These are phyloP conservation scores for Parazoanthus atlanticus DNA, from an alignment of 92 coral and sea anemone genomes.

Conservation along the genomic window DNA sequence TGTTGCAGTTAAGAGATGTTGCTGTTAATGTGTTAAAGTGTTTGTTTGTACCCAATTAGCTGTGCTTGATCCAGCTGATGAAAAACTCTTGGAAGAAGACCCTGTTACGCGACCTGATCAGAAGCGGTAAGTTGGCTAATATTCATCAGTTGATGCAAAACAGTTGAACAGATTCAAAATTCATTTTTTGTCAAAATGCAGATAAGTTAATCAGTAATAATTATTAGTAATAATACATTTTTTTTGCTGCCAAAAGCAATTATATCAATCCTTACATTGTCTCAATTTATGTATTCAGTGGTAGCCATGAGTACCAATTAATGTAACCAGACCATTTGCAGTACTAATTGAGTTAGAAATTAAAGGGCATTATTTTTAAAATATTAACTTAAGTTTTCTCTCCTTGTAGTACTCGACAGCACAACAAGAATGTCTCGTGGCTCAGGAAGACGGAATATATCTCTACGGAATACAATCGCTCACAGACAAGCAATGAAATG, in stretches of 20 bases:
- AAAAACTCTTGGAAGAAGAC: slow-evolving; percentile 95
- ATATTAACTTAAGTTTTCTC: neutral
- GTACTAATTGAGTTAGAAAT: neutral
- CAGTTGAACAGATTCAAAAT: neutral
- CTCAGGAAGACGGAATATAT: slow-evolving; percentile 96
- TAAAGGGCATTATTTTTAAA: no score
- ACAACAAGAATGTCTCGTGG: slow-evolving; percentile 98
- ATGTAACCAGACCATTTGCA: neutral
- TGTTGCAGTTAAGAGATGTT: neutral
- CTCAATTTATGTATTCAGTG: no score
- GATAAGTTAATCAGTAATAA: neutral
- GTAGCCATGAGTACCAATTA: no score
- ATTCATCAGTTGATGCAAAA: neutral
- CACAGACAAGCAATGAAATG: slow-evolving; percentile 97
- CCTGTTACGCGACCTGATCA: slow-evolving; percentile 88
- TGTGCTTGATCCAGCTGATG: slow-evolving; percentile 91
- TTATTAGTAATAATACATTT: no score
- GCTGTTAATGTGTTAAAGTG: neutral
- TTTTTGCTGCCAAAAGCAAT: no score
- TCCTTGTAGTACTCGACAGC: slow-evolving; percentile 86
- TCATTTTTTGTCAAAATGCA: neutral
- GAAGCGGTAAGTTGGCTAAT: slow-evolving; percentile 69
- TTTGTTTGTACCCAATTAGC: slow-evolving; percentile 49
- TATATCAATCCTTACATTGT: no score
- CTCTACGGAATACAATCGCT: slow-evolving; percentile 95